Evolutionary conservation across 2,888 invertebrate genomes (phyloP), one percentile per base, ranked within the genome.

Genomic region (Drosophila mercatorum): DNA sequence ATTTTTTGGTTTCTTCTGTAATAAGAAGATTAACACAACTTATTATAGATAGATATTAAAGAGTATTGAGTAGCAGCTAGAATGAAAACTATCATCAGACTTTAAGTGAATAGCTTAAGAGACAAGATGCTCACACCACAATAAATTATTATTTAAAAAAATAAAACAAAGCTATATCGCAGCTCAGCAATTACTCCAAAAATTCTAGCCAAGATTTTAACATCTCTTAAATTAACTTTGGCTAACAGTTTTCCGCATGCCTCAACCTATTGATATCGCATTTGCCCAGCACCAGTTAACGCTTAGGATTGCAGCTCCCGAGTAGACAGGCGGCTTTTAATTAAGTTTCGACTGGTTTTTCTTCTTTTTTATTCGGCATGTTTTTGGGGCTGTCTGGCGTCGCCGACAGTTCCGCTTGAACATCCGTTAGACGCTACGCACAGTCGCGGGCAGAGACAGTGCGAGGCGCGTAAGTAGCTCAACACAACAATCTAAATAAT

Each of bases 401-500:
- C 75, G 84, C 57, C 68, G 34, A 52, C 56, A 65, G 65, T 89
- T 81, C 79, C 87, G 86, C 46, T 80, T 58, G 68, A 36, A 43
- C 57, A 34, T 49, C 52, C 59, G 57, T 43, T 53, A 10, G 38
- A 58, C 28, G 69, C n/a, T 22, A 51, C 51, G 51, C 51, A 51
- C 51, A 34, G 51, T 34, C 26, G 22, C 40, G 31, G 44, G 14
- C 47, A 38, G 58, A 57, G 66, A 66, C 43, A 59, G 40, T 28
- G 38, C 56, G 17, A 53, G 40, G 68, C 66, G 67, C 66, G 67
- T 80, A 88, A 90, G 87, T 83, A 83, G 89, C 87, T 82, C 81
- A 70, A 81, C 73, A 72, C 65, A 88, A 80, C 88, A 82, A 90
- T 88, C 90, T 90, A 91, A 91, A 91, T 91, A 92, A 92, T 92